Percentiles rank a stretch among this genome's conserved stretches.
These are phyloP conservation scores for Bryconaethiops microstoma DNA, from an alignment of 2,797 vertebrate genomes.

Conservation along the genomic window DNA sequence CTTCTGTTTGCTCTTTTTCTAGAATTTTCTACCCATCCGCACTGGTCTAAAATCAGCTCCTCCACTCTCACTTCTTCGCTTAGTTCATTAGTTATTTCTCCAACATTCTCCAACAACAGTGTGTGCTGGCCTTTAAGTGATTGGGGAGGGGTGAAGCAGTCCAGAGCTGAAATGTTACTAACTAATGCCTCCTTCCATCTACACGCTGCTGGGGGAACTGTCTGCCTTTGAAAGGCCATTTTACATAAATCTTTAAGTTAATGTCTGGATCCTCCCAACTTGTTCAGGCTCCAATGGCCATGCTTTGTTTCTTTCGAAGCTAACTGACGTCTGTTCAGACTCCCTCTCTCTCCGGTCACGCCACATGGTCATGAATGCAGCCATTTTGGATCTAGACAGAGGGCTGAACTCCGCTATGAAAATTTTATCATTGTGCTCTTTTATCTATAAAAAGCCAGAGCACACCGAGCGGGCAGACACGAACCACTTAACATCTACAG, in stretches of 20 bases:
- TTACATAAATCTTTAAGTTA: slow-evolving; percentile 50
- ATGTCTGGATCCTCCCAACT: slow-evolving; percentile 15
- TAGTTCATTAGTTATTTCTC: neutral
- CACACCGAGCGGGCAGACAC: too few relatives aligned
- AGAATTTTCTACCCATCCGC: neutral
- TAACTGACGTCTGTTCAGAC: slow-evolving; percentile 49
- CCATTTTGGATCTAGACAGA: slow-evolving; percentile 32
- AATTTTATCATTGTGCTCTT: slow-evolving; percentile 62
- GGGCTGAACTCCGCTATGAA: slow-evolving; percentile 58
- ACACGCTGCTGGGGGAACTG: neutral
- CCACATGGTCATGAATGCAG: slow-evolving; percentile 11
- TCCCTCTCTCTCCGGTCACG: slow-evolving; percentile 26
- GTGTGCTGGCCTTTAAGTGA: neutral
- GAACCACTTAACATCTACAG: too few relatives aligned
- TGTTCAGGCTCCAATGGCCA: neutral
- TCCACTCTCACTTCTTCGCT: too few relatives aligned
- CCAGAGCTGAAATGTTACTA: neutral
- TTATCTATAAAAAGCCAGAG: neutral
- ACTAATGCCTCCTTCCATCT: neutral
- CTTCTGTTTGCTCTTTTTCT: neutral
- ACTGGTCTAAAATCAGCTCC: too few relatives aligned
- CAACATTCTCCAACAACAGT: neutral
- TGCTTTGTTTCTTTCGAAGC: slow-evolving; percentile 36
- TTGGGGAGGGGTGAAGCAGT: neutral
- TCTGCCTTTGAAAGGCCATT: slow-evolving; percentile 36